Percentiles rank a stretch among this genome's conserved stretches.
Conservation (phyloP, 2,113 vertebrate species). For the Maccullochella peelii region DNA sequence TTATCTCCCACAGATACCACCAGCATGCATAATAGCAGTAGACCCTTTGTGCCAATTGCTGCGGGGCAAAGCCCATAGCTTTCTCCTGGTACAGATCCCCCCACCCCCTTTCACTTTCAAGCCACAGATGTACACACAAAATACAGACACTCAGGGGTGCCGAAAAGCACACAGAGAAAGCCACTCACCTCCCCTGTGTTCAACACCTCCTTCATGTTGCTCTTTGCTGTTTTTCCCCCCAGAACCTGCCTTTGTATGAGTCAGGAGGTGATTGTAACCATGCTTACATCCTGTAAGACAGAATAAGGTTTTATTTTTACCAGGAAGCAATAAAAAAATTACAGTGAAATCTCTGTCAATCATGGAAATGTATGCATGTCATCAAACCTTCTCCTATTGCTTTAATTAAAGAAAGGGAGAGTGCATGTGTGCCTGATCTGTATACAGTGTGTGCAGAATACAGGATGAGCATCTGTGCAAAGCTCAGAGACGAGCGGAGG, state of each 20-base stretch:
- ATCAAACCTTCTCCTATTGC: constrained; percentile 71
- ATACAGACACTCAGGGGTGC: constrained; percentile 52
- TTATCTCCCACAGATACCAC: constrained; percentile 63
- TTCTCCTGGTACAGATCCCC: constrained; percentile 41
- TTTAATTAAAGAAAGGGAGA: constrained; percentile 77
- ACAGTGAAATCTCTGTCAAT: constrained; percentile 46
- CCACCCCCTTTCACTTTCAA: constrained; percentile 31
- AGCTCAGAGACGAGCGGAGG: constrained; percentile 64
- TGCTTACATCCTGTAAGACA: constrained; percentile 16
- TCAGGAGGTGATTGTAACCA: constrained; percentile 48
- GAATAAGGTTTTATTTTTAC: constrained; percentile 47
- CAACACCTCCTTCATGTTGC: constrained; percentile 46
- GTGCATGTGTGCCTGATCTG: background rate
- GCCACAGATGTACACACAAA: constrained; percentile 70
- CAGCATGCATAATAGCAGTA: constrained; percentile 75
- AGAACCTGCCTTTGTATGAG: constrained; percentile 43
- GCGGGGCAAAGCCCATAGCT: constrained; percentile 63
- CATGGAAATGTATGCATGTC: constrained; percentile 57
- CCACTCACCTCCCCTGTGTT: constrained; percentile 60
- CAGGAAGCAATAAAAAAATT: constrained; percentile 24
- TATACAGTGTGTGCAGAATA: constrained; percentile 43
- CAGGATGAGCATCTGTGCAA: constrained; percentile 60
- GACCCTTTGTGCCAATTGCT: constrained; percentile 76
- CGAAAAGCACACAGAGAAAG: constrained; percentile 56
- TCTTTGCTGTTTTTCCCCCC: background rate